phyloP scores from a whole-genome alignment of 2,113 vertebrate genomes.

The Onychostoma macrolepis region DNA sequence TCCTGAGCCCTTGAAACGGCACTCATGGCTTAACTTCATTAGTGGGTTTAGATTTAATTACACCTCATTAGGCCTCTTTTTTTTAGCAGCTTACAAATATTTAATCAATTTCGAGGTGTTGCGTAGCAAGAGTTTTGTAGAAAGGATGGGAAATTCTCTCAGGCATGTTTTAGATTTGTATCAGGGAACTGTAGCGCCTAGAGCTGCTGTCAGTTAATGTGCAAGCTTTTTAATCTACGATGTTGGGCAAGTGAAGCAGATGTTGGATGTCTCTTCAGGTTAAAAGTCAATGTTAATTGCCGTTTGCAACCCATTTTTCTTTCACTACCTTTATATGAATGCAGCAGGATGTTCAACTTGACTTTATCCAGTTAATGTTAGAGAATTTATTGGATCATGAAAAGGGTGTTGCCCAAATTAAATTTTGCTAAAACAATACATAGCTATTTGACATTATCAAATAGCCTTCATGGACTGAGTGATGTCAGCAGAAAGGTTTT shows the following conservation, averaged over 20 bases:
- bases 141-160: slow-evolving; percentile 26
- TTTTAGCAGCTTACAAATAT: slow-evolving; percentile 67
- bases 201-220: slow-evolving; percentile 16
- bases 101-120: slow-evolving; percentile 63
- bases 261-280: neutral
- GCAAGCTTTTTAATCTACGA: neutral
- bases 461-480: neutral
- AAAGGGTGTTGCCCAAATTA: neutral
- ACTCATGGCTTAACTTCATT: slow-evolving; percentile 70
- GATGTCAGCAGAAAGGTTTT: neutral
- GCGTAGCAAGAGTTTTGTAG: neutral
- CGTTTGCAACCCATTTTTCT: neutral
- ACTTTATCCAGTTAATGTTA: neutral
- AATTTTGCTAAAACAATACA: neutral
- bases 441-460: neutral
- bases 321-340: neutral
- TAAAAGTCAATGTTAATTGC: neutral
- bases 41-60: slow-evolving; percentile 75
- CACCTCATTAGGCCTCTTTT: slow-evolving; percentile 69
- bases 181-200: slow-evolving; percentile 19
- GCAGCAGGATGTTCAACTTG: neutral
- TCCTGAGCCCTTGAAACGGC: slow-evolving; percentile 52
- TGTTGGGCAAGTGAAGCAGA: neutral
- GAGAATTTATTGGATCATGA: neutral
- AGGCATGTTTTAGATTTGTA: neutral